A percentile compares a stretch with the other conserved stretches of the same genome.
Conservation (phyloP, 2,888 invertebrate genomes). For the Caenorhabditis doughertyi region DNA sequence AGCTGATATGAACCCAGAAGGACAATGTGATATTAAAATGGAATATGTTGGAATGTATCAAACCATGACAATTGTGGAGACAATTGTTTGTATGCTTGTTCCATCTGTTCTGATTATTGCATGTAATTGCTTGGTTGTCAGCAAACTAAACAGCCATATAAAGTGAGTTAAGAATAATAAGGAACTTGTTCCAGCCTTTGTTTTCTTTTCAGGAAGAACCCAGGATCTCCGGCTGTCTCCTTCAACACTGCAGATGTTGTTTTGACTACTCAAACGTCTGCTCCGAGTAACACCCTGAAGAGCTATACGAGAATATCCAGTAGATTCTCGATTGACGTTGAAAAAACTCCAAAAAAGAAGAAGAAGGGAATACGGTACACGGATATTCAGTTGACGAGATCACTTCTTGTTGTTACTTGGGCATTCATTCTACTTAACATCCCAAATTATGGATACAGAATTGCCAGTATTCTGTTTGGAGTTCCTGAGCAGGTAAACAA, state of each 20-base stretch:
- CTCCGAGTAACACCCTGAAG: constrained; percentile 54
- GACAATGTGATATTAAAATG: constrained; percentile 77
- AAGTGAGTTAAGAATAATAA: constrained; percentile 54
- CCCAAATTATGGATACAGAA: constrained; percentile 80
- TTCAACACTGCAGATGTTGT: constrained; percentile 77
- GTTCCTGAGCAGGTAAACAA: constrained; percentile 70
- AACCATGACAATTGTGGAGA: constrained; percentile 72
- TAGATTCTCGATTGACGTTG: constrained; percentile 62
- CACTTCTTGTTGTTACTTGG: constrained; percentile 78
- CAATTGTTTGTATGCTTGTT: constrained; percentile 77
- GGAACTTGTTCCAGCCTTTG: background rate
- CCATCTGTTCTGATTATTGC: constrained; percentile 77
- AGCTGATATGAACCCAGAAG: constrained; percentile 73
- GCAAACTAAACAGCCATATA: constrained; percentile 76
- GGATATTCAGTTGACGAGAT: constrained; percentile 79
- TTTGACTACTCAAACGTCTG: constrained; percentile 63
- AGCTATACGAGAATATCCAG: constrained; percentile 66
- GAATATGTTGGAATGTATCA: constrained; percentile 75
- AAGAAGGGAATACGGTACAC: constrained; percentile 75
- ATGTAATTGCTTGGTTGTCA: constrained; percentile 78
- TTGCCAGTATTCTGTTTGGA: constrained; percentile 71
- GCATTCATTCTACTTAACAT: constrained; percentile 78
- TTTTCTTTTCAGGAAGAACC: constrained; percentile 65
- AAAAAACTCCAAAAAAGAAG: constrained; percentile 61
- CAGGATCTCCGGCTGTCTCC: constrained; percentile 78